These are phyloP conservation scores for Lucifuga dentata DNA, from an alignment of 2,113 vertebrate genomes.

Conservation along the genomic window DNA sequence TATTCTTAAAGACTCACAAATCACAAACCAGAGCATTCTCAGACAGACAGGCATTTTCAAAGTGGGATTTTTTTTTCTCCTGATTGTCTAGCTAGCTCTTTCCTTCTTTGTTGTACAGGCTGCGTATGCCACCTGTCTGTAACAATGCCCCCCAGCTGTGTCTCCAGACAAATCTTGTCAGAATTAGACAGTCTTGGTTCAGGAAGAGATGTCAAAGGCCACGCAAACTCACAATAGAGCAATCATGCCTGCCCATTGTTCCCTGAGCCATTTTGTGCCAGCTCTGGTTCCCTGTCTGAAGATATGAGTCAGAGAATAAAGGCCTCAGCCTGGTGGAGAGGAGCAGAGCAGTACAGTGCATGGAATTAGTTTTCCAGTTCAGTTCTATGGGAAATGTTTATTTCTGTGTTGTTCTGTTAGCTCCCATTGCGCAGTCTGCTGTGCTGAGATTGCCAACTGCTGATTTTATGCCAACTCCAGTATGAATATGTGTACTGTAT, in stretches of 20 bases:
- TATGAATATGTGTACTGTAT: constrained; percentile 43
- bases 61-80: constrained; percentile 22
- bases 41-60: constrained; percentile 55
- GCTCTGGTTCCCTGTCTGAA: constrained; percentile 65
- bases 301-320: constrained; percentile 76
- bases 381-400: constrained; percentile 63
- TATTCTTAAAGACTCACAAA: constrained; percentile 46
- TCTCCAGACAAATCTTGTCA: constrained; percentile 76
- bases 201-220: constrained; percentile 77
- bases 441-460: constrained; percentile 66
- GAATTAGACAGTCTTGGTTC: constrained; percentile 72
- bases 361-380: constrained; percentile 47
- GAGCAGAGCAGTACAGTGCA: constrained; percentile 39
- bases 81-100: constrained; percentile 32
- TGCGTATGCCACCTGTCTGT: constrained; percentile 64
- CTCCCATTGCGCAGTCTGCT: constrained; percentile 69
- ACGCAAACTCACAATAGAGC: constrained; percentile 77
- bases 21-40: constrained; percentile 46
- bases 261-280: constrained; percentile 70
- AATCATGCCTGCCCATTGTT: constrained; percentile 78
- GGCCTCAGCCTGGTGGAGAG: constrained; percentile 59
- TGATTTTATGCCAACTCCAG: constrained; percentile 63
- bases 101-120: constrained; percentile 53
- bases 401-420: constrained; percentile 61
- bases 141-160: constrained; percentile 70